A percentile compares a stretch with the other conserved stretches of the same genome.
These are phyloP conservation scores for Ganaspis brasiliensis DNA, from an alignment of 2,888 invertebrate genomes.

Conservation along the genomic window DNA sequence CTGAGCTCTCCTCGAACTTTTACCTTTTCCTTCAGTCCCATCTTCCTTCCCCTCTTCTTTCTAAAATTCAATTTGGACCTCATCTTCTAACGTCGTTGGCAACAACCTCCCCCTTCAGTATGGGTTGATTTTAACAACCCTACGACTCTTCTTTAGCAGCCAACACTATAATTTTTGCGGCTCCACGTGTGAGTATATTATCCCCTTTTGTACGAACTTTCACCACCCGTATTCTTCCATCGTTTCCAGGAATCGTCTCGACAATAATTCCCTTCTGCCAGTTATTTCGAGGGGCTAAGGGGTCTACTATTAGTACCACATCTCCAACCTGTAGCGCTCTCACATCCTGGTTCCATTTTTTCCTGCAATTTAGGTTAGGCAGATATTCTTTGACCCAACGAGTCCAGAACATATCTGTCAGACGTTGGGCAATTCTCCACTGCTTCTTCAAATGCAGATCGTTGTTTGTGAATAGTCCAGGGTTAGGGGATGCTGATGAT, in stretches of 20 bases:
- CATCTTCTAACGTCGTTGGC: no score
- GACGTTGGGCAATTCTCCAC: conserved; percentile 50
- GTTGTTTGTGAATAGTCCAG: background rate
- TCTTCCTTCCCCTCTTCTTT: no score
- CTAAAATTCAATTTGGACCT: no score
- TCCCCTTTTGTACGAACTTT: background rate
- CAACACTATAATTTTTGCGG: background rate
- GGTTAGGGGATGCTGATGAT: conserved; percentile 40
- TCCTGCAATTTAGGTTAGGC: conserved; percentile 56
- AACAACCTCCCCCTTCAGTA: conserved; percentile 9
- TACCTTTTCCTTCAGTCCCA: no score
- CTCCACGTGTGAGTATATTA: background rate
- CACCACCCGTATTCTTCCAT: conserved; percentile 42
- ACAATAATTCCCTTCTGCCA: conserved; percentile 46
- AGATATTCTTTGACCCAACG: conserved; percentile 70
- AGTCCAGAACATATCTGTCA: conserved; percentile 62
- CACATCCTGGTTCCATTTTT: conserved; percentile 52
- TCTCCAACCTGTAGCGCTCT: conserved; percentile 31
- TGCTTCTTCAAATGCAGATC: conserved; percentile 46
- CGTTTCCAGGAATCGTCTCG: background rate
- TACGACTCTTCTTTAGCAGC: background rate
- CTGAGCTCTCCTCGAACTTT: no score
- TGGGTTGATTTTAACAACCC: background rate
- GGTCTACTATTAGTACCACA: conserved; percentile 43
- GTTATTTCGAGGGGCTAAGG: conserved; percentile 25